Evolutionary conservation across 2,888 invertebrate genomes (phyloP).

Genomic region (Leucophenga maculata): DNA sequence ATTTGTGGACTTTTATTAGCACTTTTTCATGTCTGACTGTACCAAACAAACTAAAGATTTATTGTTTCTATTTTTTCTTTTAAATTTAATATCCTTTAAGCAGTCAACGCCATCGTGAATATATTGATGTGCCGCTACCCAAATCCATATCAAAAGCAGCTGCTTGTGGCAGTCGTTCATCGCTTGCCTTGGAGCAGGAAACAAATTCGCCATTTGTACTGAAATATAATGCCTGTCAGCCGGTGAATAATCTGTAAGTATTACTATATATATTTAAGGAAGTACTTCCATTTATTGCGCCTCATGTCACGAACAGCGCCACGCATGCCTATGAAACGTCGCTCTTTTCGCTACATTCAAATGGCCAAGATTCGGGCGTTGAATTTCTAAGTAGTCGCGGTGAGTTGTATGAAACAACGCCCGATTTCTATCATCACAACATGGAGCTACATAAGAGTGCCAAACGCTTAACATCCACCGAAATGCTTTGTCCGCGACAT

Average conservation of each 20-base stretch:
- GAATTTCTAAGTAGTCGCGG: constrained; percentile 72
- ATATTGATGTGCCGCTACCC: constrained; percentile 72
- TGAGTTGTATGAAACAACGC: constrained; percentile 68
- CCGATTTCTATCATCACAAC: constrained; percentile 64
- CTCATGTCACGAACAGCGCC: constrained; percentile 55
- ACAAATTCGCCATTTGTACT: constrained; percentile 63
- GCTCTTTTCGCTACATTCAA: constrained; percentile 85
- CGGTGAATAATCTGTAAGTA: constrained; percentile 67
- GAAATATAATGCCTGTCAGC: constrained; percentile 68
- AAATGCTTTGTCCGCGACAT: constrained; percentile 64
- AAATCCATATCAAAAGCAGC: constrained; percentile 69
- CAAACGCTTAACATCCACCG: constrained; percentile 48
- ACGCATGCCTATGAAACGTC: constrained; percentile 78
- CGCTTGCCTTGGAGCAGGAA: constrained; percentile 41
- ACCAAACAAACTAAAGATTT: no score
- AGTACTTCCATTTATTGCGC: background rate
- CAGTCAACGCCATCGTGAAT: constrained; percentile 70
- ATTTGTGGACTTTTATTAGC: no score
- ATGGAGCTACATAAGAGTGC: constrained; percentile 24
- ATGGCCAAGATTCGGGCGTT: constrained; percentile 87
- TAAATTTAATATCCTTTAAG: constrained; percentile 4
- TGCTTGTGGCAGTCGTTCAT: constrained; percentile 43
- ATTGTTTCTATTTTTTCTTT: background rate
- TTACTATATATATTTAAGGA: background rate
- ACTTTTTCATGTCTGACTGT: no score